Percentiles rank a stretch among this genome's conserved stretches.
phyloP scores from a whole-genome alignment of 1,140 invertebrate species.

The Coptotermes formosanus region DNA sequence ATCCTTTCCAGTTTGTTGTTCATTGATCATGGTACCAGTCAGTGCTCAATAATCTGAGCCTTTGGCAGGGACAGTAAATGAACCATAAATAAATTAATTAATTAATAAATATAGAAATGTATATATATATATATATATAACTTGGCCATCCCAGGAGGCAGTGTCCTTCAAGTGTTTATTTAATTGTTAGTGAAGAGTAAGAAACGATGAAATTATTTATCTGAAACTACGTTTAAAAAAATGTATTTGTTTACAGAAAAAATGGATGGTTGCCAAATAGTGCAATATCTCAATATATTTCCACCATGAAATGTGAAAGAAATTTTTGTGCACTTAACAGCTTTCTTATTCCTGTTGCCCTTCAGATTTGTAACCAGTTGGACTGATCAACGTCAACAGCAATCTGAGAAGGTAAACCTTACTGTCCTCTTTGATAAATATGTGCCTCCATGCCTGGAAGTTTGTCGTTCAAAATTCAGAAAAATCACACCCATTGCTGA shows the following conservation, averaged over 20 bases:
- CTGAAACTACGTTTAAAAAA: background rate
- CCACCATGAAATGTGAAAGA: background rate
- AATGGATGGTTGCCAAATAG: too few species aligned
- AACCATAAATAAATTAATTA: background rate
- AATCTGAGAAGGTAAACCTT: slow-evolving; percentile 74
- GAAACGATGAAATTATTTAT: too few species aligned
- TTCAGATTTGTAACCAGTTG: slow-evolving; percentile 81
- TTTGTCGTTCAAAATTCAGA: slow-evolving; percentile 76
- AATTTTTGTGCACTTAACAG: slow-evolving; percentile 1
- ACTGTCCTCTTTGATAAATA: slow-evolving; percentile 93
- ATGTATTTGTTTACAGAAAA: background rate
- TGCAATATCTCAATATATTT: background rate
- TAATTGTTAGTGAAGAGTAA: too few species aligned
- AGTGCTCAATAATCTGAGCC: too few species aligned
- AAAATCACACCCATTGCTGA: slow-evolving; percentile 90
- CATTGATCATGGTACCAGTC: too few species aligned
- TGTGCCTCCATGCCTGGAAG: slow-evolving; percentile 81
- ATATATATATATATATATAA: too few species aligned
- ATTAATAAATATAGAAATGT: too few species aligned
- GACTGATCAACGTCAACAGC: slow-evolving; percentile 76
- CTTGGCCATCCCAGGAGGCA: too few species aligned
- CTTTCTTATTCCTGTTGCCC: slow-evolving; percentile 18
- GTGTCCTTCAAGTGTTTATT: too few species aligned
- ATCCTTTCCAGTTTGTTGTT: too few species aligned
- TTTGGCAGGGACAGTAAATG: too few species aligned